A percentile compares a stretch with the other conserved stretches of the same genome.
These are phyloP conservation scores for Coturnix japonica DNA, from an alignment of 2,113 vertebrate genomes.

Conservation along the genomic window DNA sequence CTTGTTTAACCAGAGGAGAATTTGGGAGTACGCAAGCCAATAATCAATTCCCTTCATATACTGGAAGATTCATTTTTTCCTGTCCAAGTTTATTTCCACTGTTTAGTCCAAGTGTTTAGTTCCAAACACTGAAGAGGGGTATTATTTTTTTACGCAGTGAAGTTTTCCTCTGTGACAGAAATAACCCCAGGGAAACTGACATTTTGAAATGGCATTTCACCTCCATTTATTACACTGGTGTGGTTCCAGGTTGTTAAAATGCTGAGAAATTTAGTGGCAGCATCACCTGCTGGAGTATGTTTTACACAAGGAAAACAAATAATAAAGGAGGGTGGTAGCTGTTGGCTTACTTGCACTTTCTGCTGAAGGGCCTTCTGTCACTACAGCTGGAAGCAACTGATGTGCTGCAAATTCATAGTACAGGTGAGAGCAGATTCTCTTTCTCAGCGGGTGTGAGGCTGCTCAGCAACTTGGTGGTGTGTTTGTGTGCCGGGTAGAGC, in stretches of 20 bases:
- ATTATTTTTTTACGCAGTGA: background rate
- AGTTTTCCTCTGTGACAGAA: background rate
- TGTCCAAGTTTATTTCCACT: background rate
- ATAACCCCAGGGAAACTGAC: background rate
- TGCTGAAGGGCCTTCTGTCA: background rate
- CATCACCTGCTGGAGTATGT: conserved; percentile 30
- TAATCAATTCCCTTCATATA: background rate
- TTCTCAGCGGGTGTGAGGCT: background rate
- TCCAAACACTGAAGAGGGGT: background rate
- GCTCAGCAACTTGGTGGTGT: background rate
- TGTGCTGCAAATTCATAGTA: background rate
- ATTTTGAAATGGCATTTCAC: background rate
- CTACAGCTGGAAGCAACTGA: background rate
- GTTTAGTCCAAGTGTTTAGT: background rate
- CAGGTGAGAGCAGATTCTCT: background rate
- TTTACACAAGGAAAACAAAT: background rate
- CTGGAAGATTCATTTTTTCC: background rate
- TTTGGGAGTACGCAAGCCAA: background rate
- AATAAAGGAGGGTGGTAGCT: background rate
- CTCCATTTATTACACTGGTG: background rate
- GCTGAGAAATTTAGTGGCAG: background rate
- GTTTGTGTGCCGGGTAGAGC: background rate
- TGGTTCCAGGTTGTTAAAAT: background rate
- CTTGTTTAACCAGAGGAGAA: background rate
- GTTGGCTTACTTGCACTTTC: background rate